These are phyloP conservation scores for Sebastes variabilis DNA, from an alignment of 2,797 vertebrate genomes.

Conservation along the genomic window DNA sequence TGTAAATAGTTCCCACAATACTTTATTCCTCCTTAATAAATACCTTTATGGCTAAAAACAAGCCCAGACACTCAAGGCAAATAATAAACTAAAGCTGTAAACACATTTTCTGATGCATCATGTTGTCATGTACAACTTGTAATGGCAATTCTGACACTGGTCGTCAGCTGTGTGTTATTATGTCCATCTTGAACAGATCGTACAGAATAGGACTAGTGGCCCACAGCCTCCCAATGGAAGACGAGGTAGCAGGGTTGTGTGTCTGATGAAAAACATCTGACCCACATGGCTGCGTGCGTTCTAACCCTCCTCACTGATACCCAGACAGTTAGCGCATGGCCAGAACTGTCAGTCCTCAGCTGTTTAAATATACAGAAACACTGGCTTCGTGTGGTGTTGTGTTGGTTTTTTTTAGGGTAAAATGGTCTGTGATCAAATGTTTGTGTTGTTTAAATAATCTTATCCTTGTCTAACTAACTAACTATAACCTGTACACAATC, in stretches of 20 bases:
- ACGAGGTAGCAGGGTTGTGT: conserved; percentile 83
- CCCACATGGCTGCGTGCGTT: conserved; percentile 35
- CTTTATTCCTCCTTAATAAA: neutral
- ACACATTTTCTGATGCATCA: neutral
- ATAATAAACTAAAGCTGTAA: neutral
- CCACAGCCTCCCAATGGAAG: conserved; percentile 74
- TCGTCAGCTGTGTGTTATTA: conserved; percentile 66
- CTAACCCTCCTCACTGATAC: conserved; percentile 53
- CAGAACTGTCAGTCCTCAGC: conserved; percentile 34
- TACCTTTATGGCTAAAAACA: neutral
- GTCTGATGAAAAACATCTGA: conserved; percentile 63
- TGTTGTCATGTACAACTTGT: conserved; percentile 4
- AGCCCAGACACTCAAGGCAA: neutral
- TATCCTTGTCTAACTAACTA: conserved; percentile 15
- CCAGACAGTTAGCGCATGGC: conserved; percentile 72
- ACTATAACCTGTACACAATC: neutral
- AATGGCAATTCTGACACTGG: conserved; percentile 8
- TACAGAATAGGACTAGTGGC: conserved; percentile 86
- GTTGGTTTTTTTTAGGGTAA: neutral
- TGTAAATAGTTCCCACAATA: neutral
- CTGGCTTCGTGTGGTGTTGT: conserved; percentile 27
- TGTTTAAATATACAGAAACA: neutral
- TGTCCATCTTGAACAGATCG: conserved; percentile 86
- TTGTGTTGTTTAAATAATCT: neutral
- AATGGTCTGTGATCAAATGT: conserved; percentile 6